Evolutionary conservation across 2,113 vertebrate genomes (phyloP), one percentile per base, ranked within the genome.

Genomic region (Egretta garzetta): DNA sequence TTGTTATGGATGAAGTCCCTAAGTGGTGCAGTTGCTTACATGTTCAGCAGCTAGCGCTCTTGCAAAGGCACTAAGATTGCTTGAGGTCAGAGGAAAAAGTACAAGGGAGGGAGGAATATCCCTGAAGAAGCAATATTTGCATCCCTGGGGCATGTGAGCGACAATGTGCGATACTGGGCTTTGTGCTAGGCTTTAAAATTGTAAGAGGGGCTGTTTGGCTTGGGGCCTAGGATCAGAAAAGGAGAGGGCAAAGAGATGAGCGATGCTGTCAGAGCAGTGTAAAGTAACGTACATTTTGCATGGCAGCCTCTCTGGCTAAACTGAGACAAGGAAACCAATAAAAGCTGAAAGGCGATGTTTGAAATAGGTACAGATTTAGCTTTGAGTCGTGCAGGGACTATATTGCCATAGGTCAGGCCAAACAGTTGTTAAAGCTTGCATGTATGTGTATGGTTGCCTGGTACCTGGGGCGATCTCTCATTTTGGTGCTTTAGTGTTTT

Each of bases 231-330:
- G 39, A 43, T 52, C 16, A 43, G 58, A 75, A 82, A 82, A 66
- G 43, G 43, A 90, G 75, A 80, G 23, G 45, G 86, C 58, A 93
- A 72, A 68, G 28, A 43, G 52, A 62, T 49, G 35, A 49, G 45
- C 59, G 37, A 6, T 0, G 0, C 12, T 50, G 12, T 75, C n/a
- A 59, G 58, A 80, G 67, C 32, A 1, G 2, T 0, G 0, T 30
- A 37, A 80, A 84, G 41, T 26, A 39, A 70, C 3, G 2, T 62
- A 53, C 0, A 0, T 87, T 24, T 77, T 71, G 59, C 50, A 22
- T 17, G 27, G 67, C 67, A 86, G 58, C 71, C 18, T 80, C n/a
- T 66, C 43, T 37, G 1, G 0, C 33, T 62, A 67, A 76, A 68
- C 22, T 21, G 43, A 32, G 33, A n/a, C 7, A 47, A 73, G 59